Evolutionary conservation across 30 jellyfish, hydroid and myxozoan genomes (phyloP).

Genomic region (Chrysaora quinquecirrha): DNA sequence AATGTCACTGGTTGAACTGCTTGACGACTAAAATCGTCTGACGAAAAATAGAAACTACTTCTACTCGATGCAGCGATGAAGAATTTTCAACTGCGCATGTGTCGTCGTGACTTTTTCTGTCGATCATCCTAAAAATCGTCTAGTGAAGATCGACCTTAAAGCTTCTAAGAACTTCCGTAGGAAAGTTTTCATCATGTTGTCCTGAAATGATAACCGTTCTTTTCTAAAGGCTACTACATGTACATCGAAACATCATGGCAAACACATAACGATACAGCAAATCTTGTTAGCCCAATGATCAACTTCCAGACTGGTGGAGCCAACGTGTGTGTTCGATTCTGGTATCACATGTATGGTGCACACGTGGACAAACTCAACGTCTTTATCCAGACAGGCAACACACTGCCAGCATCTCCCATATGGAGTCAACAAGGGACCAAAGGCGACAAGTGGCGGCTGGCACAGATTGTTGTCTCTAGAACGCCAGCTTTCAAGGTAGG

Average conservation of each 20-base stretch:
- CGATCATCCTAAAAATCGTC: background rate
- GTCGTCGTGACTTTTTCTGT: too few species aligned
- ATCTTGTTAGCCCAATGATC: constrained; percentile 73
- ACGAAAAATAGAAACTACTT: too few species aligned
- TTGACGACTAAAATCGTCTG: too few species aligned
- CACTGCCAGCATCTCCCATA: constrained; percentile 75
- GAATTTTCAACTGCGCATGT: too few species aligned
- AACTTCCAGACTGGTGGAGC: constrained; percentile 63
- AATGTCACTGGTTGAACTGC: too few species aligned
- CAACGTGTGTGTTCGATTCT: constrained; percentile 83
- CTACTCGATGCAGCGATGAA: too few species aligned
- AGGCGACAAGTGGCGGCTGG: constrained; percentile 90
- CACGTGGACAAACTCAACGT: constrained; percentile 91
- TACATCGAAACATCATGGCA: constrained; percentile 92
- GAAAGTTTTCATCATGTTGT: too few species aligned
- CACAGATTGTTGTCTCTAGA: constrained; percentile 79
- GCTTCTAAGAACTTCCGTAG: too few species aligned
- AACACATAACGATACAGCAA: constrained; percentile 88
- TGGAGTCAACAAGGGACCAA: constrained; percentile 91
- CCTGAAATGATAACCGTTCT: too few species aligned
- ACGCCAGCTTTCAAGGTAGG: constrained; percentile 78
- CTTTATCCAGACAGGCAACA: constrained; percentile 43
- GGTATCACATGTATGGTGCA: constrained; percentile 98
- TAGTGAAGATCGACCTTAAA: background rate
- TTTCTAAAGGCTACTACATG: constrained; percentile 79